Conservation (phyloP, 2,888 invertebrate species). For the Drepana falcataria region DNA sequence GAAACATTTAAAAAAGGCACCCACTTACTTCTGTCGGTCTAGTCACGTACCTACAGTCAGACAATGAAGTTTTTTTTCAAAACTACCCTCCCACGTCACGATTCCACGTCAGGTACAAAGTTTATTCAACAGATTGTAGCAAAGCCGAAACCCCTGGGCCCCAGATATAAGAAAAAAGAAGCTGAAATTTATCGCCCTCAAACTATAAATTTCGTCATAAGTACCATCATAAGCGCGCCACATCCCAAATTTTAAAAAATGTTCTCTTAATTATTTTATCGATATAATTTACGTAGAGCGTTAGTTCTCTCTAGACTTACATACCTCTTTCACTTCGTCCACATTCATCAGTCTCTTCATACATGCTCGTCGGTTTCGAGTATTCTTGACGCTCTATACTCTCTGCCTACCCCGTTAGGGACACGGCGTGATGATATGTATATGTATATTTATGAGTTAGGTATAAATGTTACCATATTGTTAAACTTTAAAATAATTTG, state of each 20-base stretch:
- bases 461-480: conserved; percentile 24
- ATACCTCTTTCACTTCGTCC: too few species aligned
- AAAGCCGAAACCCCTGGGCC: conserved; percentile 36
- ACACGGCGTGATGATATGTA: too few species aligned
- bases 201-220: conserved; percentile 27
- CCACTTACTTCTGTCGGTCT: background rate
- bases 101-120: conserved; percentile 18
- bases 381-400: too few species aligned
- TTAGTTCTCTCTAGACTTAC: too few species aligned
- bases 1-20: background rate
- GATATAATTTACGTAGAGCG: too few species aligned
- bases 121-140: conserved; percentile 19
- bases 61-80: background rate
- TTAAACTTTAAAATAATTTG: background rate
- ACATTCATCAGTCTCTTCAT: too few species aligned
- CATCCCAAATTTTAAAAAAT: conserved; percentile 33
- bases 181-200: conserved; percentile 35
- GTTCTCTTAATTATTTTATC: too few species aligned
- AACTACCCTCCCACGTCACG: background rate
- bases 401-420: too few species aligned
- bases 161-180: conserved; percentile 24
- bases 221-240: conserved; percentile 44
- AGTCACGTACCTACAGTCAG: background rate
- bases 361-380: too few species aligned
- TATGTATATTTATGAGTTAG: too few species aligned